Base-by-base conservation (phyloP, 2,113 vertebrate species). In the Periophthalmodon schlosseri region DNA sequence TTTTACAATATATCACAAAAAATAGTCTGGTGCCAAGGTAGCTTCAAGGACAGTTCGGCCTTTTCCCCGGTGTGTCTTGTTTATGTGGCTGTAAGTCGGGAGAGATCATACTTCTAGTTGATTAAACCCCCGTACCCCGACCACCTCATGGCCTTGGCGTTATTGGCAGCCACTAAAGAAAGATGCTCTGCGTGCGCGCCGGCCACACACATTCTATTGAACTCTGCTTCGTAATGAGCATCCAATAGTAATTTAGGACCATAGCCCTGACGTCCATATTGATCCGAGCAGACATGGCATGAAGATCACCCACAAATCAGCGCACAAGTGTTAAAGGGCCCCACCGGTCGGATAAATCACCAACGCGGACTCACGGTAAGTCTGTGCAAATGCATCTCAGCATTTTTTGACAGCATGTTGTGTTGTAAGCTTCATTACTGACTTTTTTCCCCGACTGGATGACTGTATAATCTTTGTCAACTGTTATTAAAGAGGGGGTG, bases 281-380 rank as follows among this genome's bases (percentile, higher is more conserved):
- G 90, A 92, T 91, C 82, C 23, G 34, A 72, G 79, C 70, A 89
- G 85, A 93, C 87, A 72, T 82, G 77, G 83, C 85, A 80, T 86
- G 79, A 89, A 91, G 89, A 91, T 84, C 83, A 84, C 72, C 76
- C 84, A 80, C 89, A 90, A 91, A 91, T 93, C 86, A 89, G 76
- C 1, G 68, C 77, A 81, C 86, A 84, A 56, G 82, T 81, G 86
- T 84, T 86, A 79, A 87, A 91, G 73, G 76, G 77, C 80, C 7
- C 77, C 85, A 72, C 79, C 76, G 70, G 34, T 81, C 80, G 72
- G 73, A 87, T 89, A 85, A 89, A 90, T 91, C 89, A 63, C 74
- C 13, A 0, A 24, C 4, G 21, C 16, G 28, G 71, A 75, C 60
- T 69, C 69, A 50, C 36, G 36, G 52, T 74, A 63, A 63, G 74